Conservation (phyloP, 2,113 vertebrate genomes). For the Hymenochirus boettgeri region DNA sequence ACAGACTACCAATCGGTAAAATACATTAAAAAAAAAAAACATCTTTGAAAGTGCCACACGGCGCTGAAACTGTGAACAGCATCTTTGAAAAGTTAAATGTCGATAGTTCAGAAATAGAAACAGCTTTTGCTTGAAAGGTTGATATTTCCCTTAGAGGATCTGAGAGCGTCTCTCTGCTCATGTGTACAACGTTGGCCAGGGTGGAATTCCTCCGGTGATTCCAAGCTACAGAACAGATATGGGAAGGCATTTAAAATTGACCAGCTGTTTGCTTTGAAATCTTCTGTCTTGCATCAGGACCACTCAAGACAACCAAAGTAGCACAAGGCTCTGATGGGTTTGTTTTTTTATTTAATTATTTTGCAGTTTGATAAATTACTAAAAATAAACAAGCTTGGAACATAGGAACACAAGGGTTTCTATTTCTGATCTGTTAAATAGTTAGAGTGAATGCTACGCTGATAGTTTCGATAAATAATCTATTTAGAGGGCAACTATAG, state of each 20-base stretch:
- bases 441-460: no score
- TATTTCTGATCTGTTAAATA: no score
- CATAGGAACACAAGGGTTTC: no score
- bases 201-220: conserved; percentile 6
- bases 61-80: no score
- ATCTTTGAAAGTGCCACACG: no score
- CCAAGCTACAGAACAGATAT: background rate
- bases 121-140: conserved; percentile 23
- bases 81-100: no score
- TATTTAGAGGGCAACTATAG: no score
- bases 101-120: background rate
- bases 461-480: no score
- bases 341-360: no score
- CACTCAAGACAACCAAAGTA: background rate
- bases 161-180: background rate
- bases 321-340: background rate
- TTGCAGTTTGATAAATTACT: background rate
- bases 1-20: no score
- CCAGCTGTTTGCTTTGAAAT: conserved; percentile 4
- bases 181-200: background rate
- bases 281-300: background rate
- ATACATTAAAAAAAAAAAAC: no score
- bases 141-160: conserved; percentile 8
- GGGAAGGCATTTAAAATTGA: conserved; percentile 18
- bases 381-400: no score